phyloP scores from a whole-genome alignment of 2,113 vertebrate genomes.

The Dasyornis broadbenti region DNA sequence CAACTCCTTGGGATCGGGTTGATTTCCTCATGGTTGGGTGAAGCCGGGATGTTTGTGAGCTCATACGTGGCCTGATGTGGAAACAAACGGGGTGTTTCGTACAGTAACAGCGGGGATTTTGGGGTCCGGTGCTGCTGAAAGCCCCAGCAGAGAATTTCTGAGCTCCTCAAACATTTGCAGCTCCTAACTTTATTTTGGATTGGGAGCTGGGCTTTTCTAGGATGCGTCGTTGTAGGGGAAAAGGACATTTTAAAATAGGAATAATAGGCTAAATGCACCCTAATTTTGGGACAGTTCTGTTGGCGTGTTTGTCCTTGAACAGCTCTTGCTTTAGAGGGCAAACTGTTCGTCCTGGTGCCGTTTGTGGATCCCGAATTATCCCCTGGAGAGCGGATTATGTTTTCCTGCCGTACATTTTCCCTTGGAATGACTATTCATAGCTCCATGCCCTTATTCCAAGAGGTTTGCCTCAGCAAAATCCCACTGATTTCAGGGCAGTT shows the following conservation, averaged over 20 bases:
- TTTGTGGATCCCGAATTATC: background rate
- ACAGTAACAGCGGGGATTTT: background rate
- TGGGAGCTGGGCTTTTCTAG: background rate
- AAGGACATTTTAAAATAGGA: background rate
- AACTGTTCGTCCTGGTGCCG: background rate
- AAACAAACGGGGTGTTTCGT: background rate
- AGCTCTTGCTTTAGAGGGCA: background rate
- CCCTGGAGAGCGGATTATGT: background rate
- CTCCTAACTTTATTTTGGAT: background rate
- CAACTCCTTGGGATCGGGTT: constrained; percentile 43
- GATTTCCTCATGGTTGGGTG: constrained; percentile 39
- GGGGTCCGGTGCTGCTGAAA: background rate
- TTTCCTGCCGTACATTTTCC: background rate
- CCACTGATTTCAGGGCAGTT: background rate
- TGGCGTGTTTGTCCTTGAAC: background rate
- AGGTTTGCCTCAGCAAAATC: background rate
- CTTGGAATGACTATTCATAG: background rate
- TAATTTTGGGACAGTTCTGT: background rate
- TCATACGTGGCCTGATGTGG: background rate
- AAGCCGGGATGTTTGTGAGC: constrained; percentile 15
- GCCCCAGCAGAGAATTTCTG: background rate
- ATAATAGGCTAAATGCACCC: background rate
- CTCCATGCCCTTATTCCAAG: background rate
- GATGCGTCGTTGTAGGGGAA: background rate
- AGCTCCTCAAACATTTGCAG: background rate